Base-by-base conservation (phyloP, 2,888 invertebrate genomes). In the Mythimna vitellina region DNA sequence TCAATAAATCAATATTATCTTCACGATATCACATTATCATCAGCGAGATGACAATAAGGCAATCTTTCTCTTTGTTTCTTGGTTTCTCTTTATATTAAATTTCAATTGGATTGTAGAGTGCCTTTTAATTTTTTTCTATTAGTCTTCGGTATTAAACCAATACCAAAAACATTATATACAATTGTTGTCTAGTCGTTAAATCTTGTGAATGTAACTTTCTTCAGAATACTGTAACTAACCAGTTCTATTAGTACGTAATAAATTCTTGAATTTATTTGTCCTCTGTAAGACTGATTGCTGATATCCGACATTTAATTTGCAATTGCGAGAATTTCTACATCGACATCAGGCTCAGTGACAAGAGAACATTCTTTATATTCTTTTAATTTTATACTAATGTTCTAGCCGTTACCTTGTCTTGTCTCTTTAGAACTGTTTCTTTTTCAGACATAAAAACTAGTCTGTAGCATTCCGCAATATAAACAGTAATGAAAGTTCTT, bases 221-320 rank as follows among this genome's bases (percentile, higher is more conserved):
- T 76, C 22, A 51, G 12, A 42, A 46, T 58, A 14, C 17, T 46
- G 14, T 46, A 14, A 46, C 42, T 14, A 57, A 61, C 69, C 53
- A 65, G 69, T 76, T 69, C 49, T 20, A 73, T 78, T 51, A 56
- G 29, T 65, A 42, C 51, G 65, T 76, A 65, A 79, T 25, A 56
- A 79, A 79, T 76, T 76, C 76, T 73, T 79, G 35, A 56, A 51
- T 79, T 65, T 73, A 73, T 73, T 73, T 46, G 57, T 76, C 65
- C 49, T 65, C 63, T 42, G 32, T 42, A 22, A 38, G 54, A 65
- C 42, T 61, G 79, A 78, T 76, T 78, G 42, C 76, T 65, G 4
- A 22, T 49, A 65, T 79, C 73, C 79, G 76, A 54, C 10, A 38
- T 49, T 51, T 54, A 20, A 61, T 65, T 78, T 60, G 58, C 53